Percentiles rank a stretch among this genome's conserved stretches.
Evolutionary conservation across 2,888 invertebrate species (phyloP).

Genomic region (Dendrolimus houi): DNA sequence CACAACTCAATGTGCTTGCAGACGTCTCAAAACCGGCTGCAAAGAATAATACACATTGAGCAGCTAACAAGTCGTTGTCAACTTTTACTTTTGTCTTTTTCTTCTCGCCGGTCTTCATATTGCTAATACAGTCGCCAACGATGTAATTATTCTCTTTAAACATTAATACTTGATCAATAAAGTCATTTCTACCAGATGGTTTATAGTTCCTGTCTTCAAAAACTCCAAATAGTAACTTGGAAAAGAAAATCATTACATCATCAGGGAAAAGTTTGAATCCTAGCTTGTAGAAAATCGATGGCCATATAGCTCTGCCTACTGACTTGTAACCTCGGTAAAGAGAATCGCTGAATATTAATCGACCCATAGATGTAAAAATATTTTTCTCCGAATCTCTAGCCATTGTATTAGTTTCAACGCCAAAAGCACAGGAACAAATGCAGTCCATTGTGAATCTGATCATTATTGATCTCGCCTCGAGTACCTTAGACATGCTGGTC

Average conservation of each 20-base stretch:
- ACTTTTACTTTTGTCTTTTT: constrained; percentile 33
- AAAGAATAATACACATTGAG: constrained; percentile 71
- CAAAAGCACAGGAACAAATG: constrained; percentile 42
- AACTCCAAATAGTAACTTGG: constrained; percentile 22
- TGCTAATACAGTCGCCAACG: constrained; percentile 33
- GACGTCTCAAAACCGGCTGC: constrained; percentile 47
- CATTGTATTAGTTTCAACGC: constrained; percentile 41
- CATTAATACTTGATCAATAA: constrained; percentile 39
- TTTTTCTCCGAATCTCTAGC: constrained; percentile 21
- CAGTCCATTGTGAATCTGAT: constrained; percentile 46
- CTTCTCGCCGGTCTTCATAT: constrained; percentile 21
- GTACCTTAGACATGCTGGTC: constrained; percentile 9
- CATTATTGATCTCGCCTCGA: constrained; percentile 29
- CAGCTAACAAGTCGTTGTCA: constrained; percentile 55
- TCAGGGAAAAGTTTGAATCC: constrained; percentile 28
- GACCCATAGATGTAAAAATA: constrained; percentile 29
- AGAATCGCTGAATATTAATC: constrained; percentile 27
- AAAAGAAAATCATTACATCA: constrained; percentile 30
- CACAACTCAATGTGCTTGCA: constrained; percentile 27
- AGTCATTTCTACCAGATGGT: constrained; percentile 36
- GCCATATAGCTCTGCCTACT: constrained; percentile 35
- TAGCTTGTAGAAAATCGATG: constrained; percentile 36
- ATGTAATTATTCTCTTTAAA: constrained; percentile 30
- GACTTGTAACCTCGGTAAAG: constrained; percentile 24
- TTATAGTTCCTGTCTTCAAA: constrained; percentile 30